A percentile compares a stretch with the other conserved stretches of the same genome.
These are phyloP conservation scores for Scleropages formosus DNA, from an alignment of 2,797 vertebrate species.

Conservation along the genomic window DNA sequence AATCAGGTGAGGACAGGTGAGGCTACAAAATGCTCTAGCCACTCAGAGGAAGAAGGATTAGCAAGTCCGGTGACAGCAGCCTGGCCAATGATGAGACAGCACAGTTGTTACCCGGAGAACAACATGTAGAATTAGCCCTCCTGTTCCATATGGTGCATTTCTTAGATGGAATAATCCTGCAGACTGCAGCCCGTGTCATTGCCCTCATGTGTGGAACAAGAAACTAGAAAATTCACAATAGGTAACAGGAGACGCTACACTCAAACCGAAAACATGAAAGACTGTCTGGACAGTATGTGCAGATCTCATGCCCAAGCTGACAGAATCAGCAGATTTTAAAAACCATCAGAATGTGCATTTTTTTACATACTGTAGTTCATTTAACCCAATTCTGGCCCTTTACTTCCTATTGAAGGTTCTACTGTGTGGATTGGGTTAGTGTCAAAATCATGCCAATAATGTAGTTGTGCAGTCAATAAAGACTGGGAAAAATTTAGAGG, in stretches of 20 bases:
- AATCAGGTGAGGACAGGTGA: neutral
- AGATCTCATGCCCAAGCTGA: too few relatives aligned
- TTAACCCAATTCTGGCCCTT: slow-evolving; percentile 4
- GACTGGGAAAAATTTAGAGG: neutral
- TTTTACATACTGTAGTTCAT: too few relatives aligned
- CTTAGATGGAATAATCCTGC: slow-evolving; percentile 1
- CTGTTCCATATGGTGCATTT: neutral
- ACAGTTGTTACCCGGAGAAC: neutral
- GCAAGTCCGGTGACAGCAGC: neutral
- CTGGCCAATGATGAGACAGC: neutral
- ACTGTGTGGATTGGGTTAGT: neutral
- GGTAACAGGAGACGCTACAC: too few relatives aligned
- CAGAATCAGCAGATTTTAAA: too few relatives aligned
- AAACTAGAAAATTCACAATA: too few relatives aligned
- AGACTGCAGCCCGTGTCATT: neutral
- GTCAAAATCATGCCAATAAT: neutral
- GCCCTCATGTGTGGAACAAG: neutral
- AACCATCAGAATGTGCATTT: too few relatives aligned
- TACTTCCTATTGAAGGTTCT: slow-evolving; percentile 16
- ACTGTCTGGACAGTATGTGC: too few relatives aligned
- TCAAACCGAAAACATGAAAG: too few relatives aligned
- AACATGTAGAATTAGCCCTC: too few relatives aligned
- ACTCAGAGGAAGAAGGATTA: neutral
- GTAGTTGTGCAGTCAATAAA: neutral
- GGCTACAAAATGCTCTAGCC: neutral